Evolutionary conservation across 2,797 vertebrate species (phyloP).

Genomic region (Hephaestus fuliginosus): DNA sequence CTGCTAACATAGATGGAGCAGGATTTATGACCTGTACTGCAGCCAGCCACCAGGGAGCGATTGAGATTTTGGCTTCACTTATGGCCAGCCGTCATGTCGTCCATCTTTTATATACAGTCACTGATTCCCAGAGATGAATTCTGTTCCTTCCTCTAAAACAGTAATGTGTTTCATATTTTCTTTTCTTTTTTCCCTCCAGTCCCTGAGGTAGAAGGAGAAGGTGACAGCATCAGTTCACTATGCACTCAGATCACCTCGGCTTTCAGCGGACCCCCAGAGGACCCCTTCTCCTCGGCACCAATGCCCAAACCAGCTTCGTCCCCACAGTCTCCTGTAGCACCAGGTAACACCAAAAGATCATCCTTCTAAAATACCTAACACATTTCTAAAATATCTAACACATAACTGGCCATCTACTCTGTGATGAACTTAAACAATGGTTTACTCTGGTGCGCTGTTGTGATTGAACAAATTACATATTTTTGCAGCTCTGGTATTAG

Average conservation of each 20-base stretch:
- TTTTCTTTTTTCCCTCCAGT: constrained; percentile 79
- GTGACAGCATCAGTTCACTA: constrained; percentile 96
- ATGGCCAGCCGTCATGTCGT: too few species aligned
- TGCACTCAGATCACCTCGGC: constrained; percentile 97
- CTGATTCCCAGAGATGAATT: not conserved
- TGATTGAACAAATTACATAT: not conserved
- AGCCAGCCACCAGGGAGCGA: too few species aligned
- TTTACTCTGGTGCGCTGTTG: not conserved
- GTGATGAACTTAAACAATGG: not conserved
- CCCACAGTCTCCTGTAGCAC: constrained; percentile 93
- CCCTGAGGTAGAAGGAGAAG: constrained; percentile 93
- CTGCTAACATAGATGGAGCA: too few species aligned
- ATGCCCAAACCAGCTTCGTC: constrained; percentile 94
- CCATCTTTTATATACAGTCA: too few species aligned
- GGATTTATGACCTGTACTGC: too few species aligned
- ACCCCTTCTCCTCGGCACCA: constrained; percentile 96
- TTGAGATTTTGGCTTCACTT: too few species aligned
- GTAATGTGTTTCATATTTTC: not conserved
- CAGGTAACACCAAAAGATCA: constrained; percentile 84
- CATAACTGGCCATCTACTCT: not conserved
- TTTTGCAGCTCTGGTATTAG: not conserved
- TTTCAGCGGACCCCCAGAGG: constrained; percentile 93
- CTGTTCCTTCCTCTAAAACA: not conserved
- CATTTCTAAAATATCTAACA: too few species aligned
- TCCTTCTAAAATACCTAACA: not conserved